These are phyloP conservation scores for Parauchenoglanis punctatus DNA, from an alignment of 2,797 vertebrate species.

Conservation along the genomic window DNA sequence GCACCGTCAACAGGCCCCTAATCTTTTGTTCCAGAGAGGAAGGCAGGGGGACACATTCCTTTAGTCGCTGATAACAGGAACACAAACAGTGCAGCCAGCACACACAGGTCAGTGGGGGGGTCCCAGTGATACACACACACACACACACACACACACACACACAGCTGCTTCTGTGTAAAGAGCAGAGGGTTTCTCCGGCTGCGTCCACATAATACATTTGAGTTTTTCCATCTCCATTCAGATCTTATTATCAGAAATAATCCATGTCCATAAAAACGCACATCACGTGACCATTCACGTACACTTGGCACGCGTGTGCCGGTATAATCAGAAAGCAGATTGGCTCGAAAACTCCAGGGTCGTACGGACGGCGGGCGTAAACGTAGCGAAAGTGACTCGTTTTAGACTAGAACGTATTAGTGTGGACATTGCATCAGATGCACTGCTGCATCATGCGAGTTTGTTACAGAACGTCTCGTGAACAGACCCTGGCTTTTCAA, in stretches of 20 bases:
- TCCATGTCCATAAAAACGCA: no score
- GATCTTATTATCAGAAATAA: no score
- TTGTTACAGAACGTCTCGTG: not conserved
- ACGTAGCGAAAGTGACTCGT: no score
- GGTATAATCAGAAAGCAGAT: no score
- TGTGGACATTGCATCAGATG: not conserved
- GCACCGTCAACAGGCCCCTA: slow-evolving; percentile 24
- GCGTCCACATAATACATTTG: no score
- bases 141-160: slow-evolving; percentile 2
- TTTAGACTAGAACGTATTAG: no score
- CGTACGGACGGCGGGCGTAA: no score
- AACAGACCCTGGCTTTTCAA: not conserved
- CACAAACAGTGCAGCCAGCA: slow-evolving; percentile 13
- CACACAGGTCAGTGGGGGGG: slow-evolving; percentile 12
- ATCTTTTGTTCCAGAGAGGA: slow-evolving; percentile 35
- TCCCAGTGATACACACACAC: not conserved
- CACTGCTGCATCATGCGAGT: not conserved
- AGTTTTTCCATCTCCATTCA: no score
- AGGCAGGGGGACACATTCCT: slow-evolving; percentile 43
- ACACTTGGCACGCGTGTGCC: no score
- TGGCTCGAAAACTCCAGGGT: no score
- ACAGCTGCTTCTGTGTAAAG: slow-evolving; percentile 5
- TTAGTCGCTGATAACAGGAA: slow-evolving; percentile 37
- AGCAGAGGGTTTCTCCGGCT: not conserved
- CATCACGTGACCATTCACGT: no score